Conservation (phyloP, 1,140 invertebrate genomes). For the Oryzaephilus surinamensis region DNA sequence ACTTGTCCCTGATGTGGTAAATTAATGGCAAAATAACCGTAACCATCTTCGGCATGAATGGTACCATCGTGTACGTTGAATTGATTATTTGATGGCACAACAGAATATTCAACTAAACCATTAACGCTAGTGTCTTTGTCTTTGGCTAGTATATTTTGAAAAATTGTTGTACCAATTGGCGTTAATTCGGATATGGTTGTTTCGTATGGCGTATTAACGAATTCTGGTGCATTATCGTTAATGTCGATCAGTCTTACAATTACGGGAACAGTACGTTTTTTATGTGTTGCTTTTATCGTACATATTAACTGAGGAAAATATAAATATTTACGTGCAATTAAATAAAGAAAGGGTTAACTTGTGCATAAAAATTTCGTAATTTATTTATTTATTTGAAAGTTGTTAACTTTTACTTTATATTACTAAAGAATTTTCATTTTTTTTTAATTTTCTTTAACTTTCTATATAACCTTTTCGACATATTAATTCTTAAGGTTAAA, state of each 20-base stretch:
- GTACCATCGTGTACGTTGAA: constrained; percentile 44
- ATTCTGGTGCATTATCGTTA: constrained; percentile 78
- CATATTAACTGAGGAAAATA: constrained; percentile 58
- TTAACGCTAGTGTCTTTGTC: constrained; percentile 82
- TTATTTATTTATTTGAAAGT: too few species aligned
- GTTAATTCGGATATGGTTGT: constrained; percentile 80
- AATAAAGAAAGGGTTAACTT: too few species aligned
- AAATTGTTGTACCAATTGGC: constrained; percentile 77
- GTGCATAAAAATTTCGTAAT: too few species aligned
- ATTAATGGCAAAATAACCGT: constrained; percentile 71
- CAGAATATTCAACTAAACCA: constrained; percentile 71
- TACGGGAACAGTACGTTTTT: constrained; percentile 70
- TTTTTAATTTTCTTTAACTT: too few species aligned
- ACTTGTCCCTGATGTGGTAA: constrained; percentile 83
- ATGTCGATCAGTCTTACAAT: constrained; percentile 83
- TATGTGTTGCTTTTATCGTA: constrained; percentile 61
- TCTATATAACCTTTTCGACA: too few species aligned
- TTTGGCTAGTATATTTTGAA: constrained; percentile 68
- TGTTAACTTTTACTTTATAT: too few species aligned
- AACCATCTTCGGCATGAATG: constrained; percentile 64
- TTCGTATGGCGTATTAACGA: constrained; percentile 70
- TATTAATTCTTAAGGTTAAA: too few species aligned
- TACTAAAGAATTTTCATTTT: too few species aligned
- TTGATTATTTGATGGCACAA: constrained; percentile 46
- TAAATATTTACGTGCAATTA: too few species aligned